Percentiles rank a stretch among this genome's conserved stretches.
phyloP scores from a whole-genome alignment of 2,797 vertebrate genomes.

The Xerus rutilus region DNA sequence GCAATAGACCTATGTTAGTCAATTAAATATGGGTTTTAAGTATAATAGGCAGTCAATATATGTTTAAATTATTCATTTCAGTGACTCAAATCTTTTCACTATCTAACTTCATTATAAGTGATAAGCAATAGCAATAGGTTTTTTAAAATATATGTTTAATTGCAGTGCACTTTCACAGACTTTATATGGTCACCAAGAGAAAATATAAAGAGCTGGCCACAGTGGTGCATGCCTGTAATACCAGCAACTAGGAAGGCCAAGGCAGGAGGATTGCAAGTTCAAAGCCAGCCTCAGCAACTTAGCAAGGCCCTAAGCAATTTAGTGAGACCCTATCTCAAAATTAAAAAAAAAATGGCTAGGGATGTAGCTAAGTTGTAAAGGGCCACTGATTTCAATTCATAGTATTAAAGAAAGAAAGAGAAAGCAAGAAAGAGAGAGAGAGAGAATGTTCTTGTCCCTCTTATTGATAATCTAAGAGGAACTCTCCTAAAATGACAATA shows the following conservation, averaged over 20 bases:
- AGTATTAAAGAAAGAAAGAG: too few relatives aligned
- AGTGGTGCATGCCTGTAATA: too few relatives aligned
- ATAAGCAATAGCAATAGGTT: neutral
- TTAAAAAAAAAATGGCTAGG: too few relatives aligned
- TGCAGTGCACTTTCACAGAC: neutral
- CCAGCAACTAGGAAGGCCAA: too few relatives aligned
- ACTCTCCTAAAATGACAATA: slow-evolving; percentile 54
- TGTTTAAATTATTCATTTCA: slow-evolving; percentile 11
- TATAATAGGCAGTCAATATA: neutral
- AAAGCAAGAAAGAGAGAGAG: neutral
- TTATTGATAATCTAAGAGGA: neutral
- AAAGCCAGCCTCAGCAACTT: too few relatives aligned
- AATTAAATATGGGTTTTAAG: neutral
- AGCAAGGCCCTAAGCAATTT: too few relatives aligned
- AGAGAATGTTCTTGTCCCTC: neutral
- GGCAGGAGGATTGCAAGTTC: too few relatives aligned
- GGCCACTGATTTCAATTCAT: too few relatives aligned
- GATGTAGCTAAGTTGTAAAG: too few relatives aligned
- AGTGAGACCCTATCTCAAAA: too few relatives aligned
- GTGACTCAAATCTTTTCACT: neutral
- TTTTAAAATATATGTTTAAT: neutral
- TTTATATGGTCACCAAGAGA: neutral
- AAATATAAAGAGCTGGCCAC: too few relatives aligned
- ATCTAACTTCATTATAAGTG: neutral
- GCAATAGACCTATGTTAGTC: neutral